Base-by-base conservation (phyloP, 1,140 invertebrate genomes). In the Drosophila oshimai region DNA sequence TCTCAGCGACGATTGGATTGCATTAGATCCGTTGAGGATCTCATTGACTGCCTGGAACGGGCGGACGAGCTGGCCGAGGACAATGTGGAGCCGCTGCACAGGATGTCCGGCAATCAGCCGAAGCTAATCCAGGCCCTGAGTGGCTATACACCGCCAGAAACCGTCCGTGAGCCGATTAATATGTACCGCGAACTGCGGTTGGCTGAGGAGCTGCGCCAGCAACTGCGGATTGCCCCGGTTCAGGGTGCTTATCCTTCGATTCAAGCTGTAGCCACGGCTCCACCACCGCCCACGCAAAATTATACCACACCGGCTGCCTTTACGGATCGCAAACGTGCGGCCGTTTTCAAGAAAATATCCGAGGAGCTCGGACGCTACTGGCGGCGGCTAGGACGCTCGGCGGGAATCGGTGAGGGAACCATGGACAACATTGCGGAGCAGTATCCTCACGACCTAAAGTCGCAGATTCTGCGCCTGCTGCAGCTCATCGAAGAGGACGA, bases 291-390 rank as follows among this genome's bases (percentile, higher is more conserved):
- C 0, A 39, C 33, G 18, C 72, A 81, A 26, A 74, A 74, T 26
- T 74, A 64, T 31, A 44, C 62, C 1, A 69, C 45, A 4, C 24
- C 51, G 6, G 58, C 41, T n/a, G 61, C 42, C 1, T 74, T 87
- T 9, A 77, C 76, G 7, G 69, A 76, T 4, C 29, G 64, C 18
- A 90, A 90, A 24, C 79, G 89, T 0, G 12, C 49, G 0, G 87
- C 79, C 0, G 53, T 90, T 2, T 90, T 67, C 17, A 84, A 79
- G 13, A 61, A 80, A 37, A 51, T 91, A 4, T 72, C 83, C 0
- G 70, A 90, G 50, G 84, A 91, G 55, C 54, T 93, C 15, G 93
- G 93, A 4, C 90, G 80, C n/a, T 84, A 89, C 37, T 93, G 93
- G 93, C 91, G 91, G 64, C 81, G 91, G n/a, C 76, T 93, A 15